These are phyloP conservation scores for Haemorhous mexicanus DNA, from an alignment of 2,113 vertebrate genomes.

Conservation along the genomic window DNA sequence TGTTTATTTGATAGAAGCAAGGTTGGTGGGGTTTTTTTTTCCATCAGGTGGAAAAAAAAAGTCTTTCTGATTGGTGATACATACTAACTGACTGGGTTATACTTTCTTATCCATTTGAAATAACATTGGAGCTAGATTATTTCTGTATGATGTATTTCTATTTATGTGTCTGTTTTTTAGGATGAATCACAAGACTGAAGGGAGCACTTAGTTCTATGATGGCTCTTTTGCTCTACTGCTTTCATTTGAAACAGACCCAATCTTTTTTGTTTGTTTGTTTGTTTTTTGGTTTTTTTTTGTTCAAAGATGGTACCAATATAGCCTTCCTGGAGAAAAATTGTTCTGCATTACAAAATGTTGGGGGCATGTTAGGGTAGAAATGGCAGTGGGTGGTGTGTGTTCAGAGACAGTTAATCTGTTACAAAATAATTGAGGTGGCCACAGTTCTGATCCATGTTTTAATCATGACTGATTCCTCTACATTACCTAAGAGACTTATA, in stretches of 20 bases:
- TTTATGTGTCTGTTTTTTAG: not conserved
- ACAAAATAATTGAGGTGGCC: not conserved
- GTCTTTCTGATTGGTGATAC: not conserved
- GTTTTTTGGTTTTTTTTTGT: not conserved
- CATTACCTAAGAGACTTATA: not conserved
- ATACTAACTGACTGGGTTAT: not conserved
- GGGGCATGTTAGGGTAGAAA: not conserved
- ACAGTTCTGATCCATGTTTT: not conserved
- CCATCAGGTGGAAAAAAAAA: not conserved
- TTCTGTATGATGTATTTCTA: not conserved
- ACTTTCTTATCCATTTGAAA: not conserved
- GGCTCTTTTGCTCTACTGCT: not conserved
- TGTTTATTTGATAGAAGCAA: not conserved
- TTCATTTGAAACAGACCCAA: not conserved
- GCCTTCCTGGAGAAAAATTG: not conserved
- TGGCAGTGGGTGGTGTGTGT: not conserved
- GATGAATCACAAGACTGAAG: not conserved
- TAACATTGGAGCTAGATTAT: not conserved
- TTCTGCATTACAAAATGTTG: not conserved
- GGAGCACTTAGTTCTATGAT: not conserved
- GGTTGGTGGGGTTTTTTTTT: not conserved
- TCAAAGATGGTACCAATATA: not conserved
- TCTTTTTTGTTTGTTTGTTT: not conserved
- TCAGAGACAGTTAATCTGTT: not conserved
- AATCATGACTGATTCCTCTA: not conserved